A percentile compares a stretch with the other conserved stretches of the same genome.
Evolutionary conservation across 1,140 invertebrate genomes (phyloP).

Genomic region (Hetaerina americana): DNA sequence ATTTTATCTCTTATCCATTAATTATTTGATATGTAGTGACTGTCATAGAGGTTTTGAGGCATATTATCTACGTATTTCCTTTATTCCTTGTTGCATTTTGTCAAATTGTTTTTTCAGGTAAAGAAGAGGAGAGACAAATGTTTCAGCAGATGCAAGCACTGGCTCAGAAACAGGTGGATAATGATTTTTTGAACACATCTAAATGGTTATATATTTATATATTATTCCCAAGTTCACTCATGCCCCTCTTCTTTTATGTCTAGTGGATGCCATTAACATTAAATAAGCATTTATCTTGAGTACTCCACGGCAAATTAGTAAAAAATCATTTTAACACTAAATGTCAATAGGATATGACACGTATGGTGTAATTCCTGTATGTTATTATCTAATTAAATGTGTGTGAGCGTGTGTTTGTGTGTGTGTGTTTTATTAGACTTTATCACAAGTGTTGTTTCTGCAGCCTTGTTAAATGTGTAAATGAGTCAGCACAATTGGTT

Average conservation of each 20-base stretch:
- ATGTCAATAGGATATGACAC: not conserved
- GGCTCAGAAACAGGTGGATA: constrained; percentile 90
- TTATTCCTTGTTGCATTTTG: not conserved
- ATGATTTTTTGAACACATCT: not conserved
- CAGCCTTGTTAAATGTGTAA: not conserved
- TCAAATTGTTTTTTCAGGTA: constrained; percentile 46
- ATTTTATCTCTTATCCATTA: too few species aligned
- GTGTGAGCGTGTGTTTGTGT: not conserved
- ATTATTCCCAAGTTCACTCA: constrained; percentile 9
- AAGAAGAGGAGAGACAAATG: constrained; percentile 89
- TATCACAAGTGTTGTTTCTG: not conserved
- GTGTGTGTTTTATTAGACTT: not conserved
- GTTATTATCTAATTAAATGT: not conserved
- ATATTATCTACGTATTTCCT: too few species aligned
- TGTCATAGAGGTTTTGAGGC: too few species aligned
- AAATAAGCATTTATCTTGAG: not conserved
- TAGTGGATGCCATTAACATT: not conserved
- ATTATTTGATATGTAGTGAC: too few species aligned
- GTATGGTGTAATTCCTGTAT: not conserved
- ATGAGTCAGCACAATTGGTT: not conserved
- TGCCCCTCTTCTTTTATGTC: constrained; percentile 8
- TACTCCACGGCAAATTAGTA: not conserved
- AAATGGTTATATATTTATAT: not conserved
- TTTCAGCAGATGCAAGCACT: constrained; percentile 91
- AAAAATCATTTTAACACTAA: not conserved